Evolutionary conservation across 2,113 vertebrate species (phyloP).

Genomic region (Boleophthalmus pectinirostris): DNA sequence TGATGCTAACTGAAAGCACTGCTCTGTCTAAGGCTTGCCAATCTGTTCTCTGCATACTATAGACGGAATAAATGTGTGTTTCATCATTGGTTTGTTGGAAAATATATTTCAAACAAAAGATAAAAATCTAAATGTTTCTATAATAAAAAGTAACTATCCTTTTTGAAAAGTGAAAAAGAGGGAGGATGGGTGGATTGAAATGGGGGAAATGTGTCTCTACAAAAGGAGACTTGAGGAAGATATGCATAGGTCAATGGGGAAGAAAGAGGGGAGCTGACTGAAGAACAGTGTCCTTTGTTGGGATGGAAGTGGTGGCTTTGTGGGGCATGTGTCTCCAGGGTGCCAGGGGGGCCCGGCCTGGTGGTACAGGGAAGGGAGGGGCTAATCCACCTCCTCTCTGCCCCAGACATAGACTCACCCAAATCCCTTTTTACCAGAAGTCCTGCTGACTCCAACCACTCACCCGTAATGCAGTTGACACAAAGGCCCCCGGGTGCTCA

Average conservation of each 20-base stretch:
- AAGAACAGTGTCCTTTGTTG: slow-evolving; percentile 45
- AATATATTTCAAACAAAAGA: no score
- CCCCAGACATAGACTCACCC: slow-evolving; percentile 52
- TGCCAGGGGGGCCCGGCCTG: slow-evolving; percentile 43
- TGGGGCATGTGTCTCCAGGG: slow-evolving; percentile 59
- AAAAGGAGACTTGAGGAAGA: slow-evolving; percentile 26
- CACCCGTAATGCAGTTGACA: slow-evolving; percentile 69
- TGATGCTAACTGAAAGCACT: no score
- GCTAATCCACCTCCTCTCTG: slow-evolving; percentile 48
- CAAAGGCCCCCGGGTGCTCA: slow-evolving; percentile 55
- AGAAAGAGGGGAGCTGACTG: slow-evolving; percentile 21
- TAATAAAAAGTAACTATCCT: not conserved
- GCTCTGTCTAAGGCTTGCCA: no score
- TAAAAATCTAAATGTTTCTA: not conserved
- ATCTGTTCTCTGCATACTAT: no score
- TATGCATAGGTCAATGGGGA: slow-evolving; percentile 29
- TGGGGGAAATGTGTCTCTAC: not conserved
- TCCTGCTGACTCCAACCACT: slow-evolving; percentile 59
- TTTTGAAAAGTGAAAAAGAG: not conserved
- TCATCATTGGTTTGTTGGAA: not conserved
- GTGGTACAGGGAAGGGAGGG: slow-evolving; percentile 17
- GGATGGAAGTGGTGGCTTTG: slow-evolving; percentile 55
- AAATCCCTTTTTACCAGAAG: slow-evolving; percentile 70
- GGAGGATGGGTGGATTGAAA: slow-evolving; percentile 8
- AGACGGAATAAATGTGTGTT: not conserved